A percentile compares a stretch with the other conserved stretches of the same genome.
Conservation (phyloP, 1,140 invertebrate species). For the Paraescarpia echinospica region DNA sequence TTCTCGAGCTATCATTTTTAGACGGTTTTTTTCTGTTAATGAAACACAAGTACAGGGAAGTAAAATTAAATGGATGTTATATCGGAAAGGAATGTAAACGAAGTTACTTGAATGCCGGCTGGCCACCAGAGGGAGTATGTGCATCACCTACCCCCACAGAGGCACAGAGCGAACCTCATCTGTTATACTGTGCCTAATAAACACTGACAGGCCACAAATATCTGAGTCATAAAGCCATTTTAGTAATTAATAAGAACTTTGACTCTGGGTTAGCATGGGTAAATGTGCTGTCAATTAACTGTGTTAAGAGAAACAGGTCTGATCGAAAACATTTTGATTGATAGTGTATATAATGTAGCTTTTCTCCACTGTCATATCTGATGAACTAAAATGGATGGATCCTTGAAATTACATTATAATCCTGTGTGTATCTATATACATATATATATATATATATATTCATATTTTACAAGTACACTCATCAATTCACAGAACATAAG, state of each 20-base stretch:
- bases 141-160: not conserved
- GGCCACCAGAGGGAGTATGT: not conserved
- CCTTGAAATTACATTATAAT: not conserved
- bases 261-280: not conserved
- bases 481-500: too few relatives aligned
- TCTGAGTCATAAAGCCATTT: not conserved
- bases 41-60: not conserved
- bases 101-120: too few relatives aligned
- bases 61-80: not conserved
- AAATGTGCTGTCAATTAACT: not conserved
- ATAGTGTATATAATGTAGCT: not conserved
- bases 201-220: not conserved
- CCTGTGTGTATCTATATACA: too few relatives aligned
- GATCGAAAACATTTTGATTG: not conserved
- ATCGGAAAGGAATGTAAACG: not conserved
- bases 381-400: not conserved
- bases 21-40: not conserved
- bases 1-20: not conserved
- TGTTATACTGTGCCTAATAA: not conserved
- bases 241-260: conserved; percentile 7
- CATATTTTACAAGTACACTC: too few relatives aligned
- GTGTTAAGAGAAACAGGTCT: not conserved
- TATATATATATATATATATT: too few relatives aligned
- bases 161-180: not conserved
- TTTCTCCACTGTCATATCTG: not conserved